Evolutionary conservation across 2,113 vertebrate species (phyloP), one percentile per base, ranked within the genome.

Genomic region (Lagopus muta): DNA sequence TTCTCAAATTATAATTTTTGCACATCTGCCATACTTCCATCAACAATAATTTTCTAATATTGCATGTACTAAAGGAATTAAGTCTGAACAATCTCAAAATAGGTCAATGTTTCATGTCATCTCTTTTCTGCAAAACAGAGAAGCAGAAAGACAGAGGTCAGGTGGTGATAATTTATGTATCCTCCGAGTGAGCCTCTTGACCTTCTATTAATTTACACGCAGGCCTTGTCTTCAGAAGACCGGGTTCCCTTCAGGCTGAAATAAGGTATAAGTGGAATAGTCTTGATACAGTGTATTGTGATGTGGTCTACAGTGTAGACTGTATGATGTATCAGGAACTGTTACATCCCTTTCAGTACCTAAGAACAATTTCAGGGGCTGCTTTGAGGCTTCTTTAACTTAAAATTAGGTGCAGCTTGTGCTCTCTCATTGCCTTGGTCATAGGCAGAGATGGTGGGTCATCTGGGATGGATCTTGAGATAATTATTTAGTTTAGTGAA

Each of bases 11-110:
- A 10, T 50, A 85, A 66, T 15, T 87, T 87, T 89, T 90, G 58
- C 81, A 94, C 86, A 88, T 95, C 79, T 92, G 81, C 90, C 89
- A 70, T 58, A 77, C 8, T 43, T 91, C 86, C 73, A 83, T 64
- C 43, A 75, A 28, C 20, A 43, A 43, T 17, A 43, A 43, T 43
- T 43, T 3, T 10, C 14, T 30, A 3, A 64, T 55, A 94, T 82
- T 86, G 6, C 61, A 43, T 43, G 4, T 52, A 57, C 65, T 84
- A 67, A 72, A 36, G 43, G 18, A 90, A 34, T 74, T 32, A 12
- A 86, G 8, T 36, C 34, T 77, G 64, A 91, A 55, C 13, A 55
- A 47, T 80, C 38, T 74, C 47, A 34, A 57, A 64, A 71, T 1
- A 90, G 69, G 55, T 78, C 6, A 5, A n/a, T 43, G 5, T 2